Evolutionary conservation across 1,140 invertebrate genomes (phyloP).

Genomic region (Mycetomoellerius zeteki): DNA sequence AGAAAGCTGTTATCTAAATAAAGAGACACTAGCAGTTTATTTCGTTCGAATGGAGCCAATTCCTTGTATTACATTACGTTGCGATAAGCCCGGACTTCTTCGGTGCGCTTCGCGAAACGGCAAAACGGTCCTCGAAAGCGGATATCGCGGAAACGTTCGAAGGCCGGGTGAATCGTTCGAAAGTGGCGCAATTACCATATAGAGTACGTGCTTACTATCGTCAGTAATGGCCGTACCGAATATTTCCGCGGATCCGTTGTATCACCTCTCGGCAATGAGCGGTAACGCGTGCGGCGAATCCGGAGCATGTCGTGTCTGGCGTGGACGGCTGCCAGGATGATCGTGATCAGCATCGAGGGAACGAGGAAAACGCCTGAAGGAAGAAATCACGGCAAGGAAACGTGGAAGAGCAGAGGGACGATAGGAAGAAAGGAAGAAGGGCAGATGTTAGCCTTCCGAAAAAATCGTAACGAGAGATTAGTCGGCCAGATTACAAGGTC

Average conservation of each 20-base stretch:
- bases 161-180: conserved; percentile 26
- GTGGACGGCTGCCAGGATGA: conserved; percentile 53
- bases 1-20: neutral
- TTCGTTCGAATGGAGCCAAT: neutral
- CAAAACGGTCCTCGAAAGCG: conserved; percentile 45
- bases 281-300: conserved; percentile 61
- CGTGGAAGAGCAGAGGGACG: neutral
- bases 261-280: conserved; percentile 54
- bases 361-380: neutral
- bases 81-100: conserved; percentile 23
- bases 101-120: conserved; percentile 11
- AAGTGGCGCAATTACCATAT: conserved; percentile 59
- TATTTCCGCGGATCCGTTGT: conserved; percentile 58
- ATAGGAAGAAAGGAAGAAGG: neutral
- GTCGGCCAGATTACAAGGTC: conserved; percentile 28
- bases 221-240: conserved; percentile 40
- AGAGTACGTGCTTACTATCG: conserved; percentile 56
- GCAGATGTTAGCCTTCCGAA: conserved; percentile 3
- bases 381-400: neutral
- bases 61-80: conserved; percentile 32
- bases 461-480: conserved; percentile 48
- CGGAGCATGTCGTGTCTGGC: conserved; percentile 48
- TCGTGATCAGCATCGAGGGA: conserved; percentile 76
- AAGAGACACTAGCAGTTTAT: neutral
- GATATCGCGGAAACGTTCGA: conserved; percentile 43